Percentiles rank a stretch among this genome's conserved stretches.
Conservation (phyloP, 2,797 vertebrate species). For the Lithobates sylvaticus region DNA sequence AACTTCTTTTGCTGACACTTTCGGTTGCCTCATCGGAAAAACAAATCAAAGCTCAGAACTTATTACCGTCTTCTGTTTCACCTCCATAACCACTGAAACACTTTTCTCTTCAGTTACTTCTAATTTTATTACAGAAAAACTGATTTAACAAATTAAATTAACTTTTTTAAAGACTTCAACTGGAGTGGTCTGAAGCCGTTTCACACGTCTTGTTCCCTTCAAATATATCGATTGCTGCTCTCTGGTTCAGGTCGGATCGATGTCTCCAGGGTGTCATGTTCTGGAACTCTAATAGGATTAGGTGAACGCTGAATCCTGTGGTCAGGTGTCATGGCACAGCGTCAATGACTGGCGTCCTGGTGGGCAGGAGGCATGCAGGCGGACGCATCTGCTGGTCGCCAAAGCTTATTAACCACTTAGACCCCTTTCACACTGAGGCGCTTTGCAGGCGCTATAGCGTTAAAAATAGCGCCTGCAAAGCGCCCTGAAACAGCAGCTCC, state of each 20-base stretch:
- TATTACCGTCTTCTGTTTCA: background rate
- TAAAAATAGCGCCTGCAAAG: too few species aligned
- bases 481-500: too few species aligned
- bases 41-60: conserved; percentile 1
- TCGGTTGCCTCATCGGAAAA: background rate
- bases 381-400: too few species aligned
- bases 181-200: background rate
- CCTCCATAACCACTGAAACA: background rate
- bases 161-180: background rate
- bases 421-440: too few species aligned
- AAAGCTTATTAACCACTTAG: too few species aligned
- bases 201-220: background rate
- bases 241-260: background rate
- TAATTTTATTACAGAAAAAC: conserved; percentile 5
- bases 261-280: background rate
- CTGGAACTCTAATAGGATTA: background rate
- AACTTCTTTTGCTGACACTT: too few species aligned
- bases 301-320: conserved; percentile 6
- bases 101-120: background rate
- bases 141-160: background rate
- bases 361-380: too few species aligned
- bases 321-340: background rate
- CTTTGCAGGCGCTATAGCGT: too few species aligned
- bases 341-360: too few species aligned
- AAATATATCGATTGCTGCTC: conserved; percentile 10